Evolutionary conservation across 1,140 invertebrate genomes (phyloP).

Genomic region (Samia ricini): DNA sequence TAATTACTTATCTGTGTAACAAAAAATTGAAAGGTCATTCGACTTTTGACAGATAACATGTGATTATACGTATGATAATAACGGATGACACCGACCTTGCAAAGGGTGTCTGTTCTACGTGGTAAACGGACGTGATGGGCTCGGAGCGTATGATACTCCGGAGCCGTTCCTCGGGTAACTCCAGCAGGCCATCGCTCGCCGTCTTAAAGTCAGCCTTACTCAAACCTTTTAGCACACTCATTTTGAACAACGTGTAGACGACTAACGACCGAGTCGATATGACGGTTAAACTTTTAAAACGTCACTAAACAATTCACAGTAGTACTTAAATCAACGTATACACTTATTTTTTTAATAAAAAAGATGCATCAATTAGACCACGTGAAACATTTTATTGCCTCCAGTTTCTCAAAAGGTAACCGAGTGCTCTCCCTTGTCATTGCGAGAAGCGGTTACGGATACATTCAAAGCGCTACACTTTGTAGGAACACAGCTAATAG

Average conservation of each 20-base stretch:
- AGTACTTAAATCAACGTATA: slow-evolving; percentile 69
- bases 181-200: slow-evolving; percentile 81
- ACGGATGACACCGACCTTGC: slow-evolving; percentile 78
- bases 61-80: slow-evolving; percentile 10
- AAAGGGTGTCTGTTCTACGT: slow-evolving; percentile 84
- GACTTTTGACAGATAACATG: slow-evolving; percentile 18
- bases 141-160: slow-evolving; percentile 79
- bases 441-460: slow-evolving; percentile 73
- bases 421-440: slow-evolving; percentile 75
- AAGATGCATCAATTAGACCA: slow-evolving; percentile 62
- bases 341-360: slow-evolving; percentile 61
- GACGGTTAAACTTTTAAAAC: slow-evolving; percentile 48
- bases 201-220: slow-evolving; percentile 72
- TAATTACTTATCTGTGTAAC: not conserved
- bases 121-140: slow-evolving; percentile 82
- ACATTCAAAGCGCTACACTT: slow-evolving; percentile 53
- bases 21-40: slow-evolving; percentile 3
- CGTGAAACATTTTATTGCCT: slow-evolving; percentile 75
- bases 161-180: slow-evolving; percentile 79
- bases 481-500: slow-evolving; percentile 58
- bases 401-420: slow-evolving; percentile 74
- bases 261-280: slow-evolving; percentile 61
- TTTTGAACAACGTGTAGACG: slow-evolving; percentile 71
- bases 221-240: slow-evolving; percentile 74
- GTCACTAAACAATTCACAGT: slow-evolving; percentile 68